A percentile compares a stretch with the other conserved stretches of the same genome.
Conservation (phyloP, 2,797 vertebrate species). For the Buphagus erythrorhynchus region DNA sequence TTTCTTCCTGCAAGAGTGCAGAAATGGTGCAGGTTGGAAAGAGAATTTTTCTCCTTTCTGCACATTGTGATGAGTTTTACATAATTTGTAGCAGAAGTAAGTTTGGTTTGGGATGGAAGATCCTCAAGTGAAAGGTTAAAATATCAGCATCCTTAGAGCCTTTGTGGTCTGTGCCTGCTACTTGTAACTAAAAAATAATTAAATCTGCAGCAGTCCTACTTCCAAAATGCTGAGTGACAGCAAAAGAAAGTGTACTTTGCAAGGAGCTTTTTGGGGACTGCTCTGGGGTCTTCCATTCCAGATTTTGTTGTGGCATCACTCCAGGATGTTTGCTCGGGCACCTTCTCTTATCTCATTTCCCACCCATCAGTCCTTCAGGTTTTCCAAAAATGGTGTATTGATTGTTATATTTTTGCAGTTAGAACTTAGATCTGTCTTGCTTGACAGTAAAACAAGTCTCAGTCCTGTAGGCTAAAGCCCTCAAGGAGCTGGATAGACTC, state of each 20-base stretch:
- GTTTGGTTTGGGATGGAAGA: neutral
- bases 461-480: neutral
- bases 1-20: neutral
- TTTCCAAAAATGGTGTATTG: neutral
- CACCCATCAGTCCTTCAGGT: neutral
- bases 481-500: neutral
- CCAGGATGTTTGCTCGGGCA: neutral
- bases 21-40: neutral
- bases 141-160: neutral
- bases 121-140: neutral
- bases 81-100: neutral
- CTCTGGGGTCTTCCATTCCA: neutral
- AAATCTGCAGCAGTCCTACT: neutral
- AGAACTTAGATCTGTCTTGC: neutral
- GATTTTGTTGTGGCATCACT: accelerated
- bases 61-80: neutral
- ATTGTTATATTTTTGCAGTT: neutral
- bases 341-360: neutral
- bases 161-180: neutral
- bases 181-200: neutral
- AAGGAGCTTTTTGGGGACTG: neutral
- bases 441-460: neutral
- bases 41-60: neutral
- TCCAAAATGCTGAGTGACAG: neutral
- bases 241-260: neutral